Evolutionary conservation across 2,113 vertebrate genomes (phyloP).

Genomic region (Uria lomvia): DNA sequence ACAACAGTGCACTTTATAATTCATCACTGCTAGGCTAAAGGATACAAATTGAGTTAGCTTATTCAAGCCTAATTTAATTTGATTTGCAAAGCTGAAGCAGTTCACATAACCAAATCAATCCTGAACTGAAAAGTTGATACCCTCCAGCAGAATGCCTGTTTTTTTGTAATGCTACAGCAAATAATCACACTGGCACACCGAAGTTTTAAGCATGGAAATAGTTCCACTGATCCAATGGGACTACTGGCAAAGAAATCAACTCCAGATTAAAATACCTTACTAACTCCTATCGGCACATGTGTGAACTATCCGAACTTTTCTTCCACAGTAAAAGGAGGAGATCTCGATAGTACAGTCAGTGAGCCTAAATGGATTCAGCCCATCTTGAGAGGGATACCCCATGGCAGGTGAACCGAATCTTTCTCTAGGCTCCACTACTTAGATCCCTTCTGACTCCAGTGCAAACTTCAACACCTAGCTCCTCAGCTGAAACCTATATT

Average conservation of each 20-base stretch:
- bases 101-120: neutral
- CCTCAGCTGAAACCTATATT: constrained; percentile 19
- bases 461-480: neutral
- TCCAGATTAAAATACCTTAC: neutral
- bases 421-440: neutral
- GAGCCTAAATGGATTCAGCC: neutral
- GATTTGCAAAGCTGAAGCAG: neutral
- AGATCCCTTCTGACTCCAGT: neutral
- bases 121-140: neutral
- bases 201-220: neutral
- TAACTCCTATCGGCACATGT: neutral
- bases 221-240: neutral
- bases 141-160: neutral
- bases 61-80: neutral
- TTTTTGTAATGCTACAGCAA: neutral
- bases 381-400: neutral
- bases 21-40: neutral
- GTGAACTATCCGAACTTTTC: neutral
- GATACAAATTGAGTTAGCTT: neutral
- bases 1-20: neutral
- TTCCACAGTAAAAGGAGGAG: neutral
- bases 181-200: neutral
- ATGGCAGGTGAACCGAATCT: neutral
- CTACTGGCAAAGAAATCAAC: neutral
- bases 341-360: neutral